Evolutionary conservation across 2,797 vertebrate genomes (phyloP).

Genomic region (Naso thynnoides): DNA sequence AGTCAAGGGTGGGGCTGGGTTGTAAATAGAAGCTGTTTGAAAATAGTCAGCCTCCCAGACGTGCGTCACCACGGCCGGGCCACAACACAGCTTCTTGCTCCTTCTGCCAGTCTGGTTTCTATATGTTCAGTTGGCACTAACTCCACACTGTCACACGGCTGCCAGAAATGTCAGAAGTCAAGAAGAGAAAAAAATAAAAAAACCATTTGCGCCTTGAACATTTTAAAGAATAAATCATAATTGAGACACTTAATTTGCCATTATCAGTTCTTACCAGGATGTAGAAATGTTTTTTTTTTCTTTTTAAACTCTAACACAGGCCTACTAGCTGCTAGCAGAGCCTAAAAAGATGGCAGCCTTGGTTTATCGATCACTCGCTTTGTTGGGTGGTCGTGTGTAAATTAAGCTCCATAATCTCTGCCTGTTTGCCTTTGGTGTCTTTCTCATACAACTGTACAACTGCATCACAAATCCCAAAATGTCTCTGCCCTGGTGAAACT

Average conservation of each 20-base stretch:
- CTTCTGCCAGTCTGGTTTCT: constrained; percentile 50
- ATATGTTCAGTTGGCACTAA: constrained; percentile 57
- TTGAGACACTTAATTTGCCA: constrained; percentile 9
- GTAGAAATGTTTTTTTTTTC: neutral
- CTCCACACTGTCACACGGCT: constrained; percentile 6
- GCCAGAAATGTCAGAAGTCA: no score
- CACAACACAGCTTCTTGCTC: constrained; percentile 50
- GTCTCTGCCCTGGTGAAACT: no score
- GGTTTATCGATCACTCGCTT: no score
- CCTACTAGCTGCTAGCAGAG: neutral
- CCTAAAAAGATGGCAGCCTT: neutral
- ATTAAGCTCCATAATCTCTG: no score
- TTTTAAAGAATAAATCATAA: constrained; percentile 22
- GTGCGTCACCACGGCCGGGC: constrained; percentile 55
- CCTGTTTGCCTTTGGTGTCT: no score
- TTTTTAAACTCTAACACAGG: no score
- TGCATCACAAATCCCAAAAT: no score
- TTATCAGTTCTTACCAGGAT: neutral
- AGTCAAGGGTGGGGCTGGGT: constrained; percentile 52
- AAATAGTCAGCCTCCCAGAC: constrained; percentile 63
- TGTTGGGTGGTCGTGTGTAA: no score
- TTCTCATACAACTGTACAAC: no score
- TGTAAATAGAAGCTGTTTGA: constrained; percentile 68
- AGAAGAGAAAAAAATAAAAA: no score
- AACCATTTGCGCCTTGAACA: neutral